A percentile compares a stretch with the other conserved stretches of the same genome.
These are phyloP conservation scores for Ranitomeya variabilis DNA, from an alignment of 2,113 vertebrate species.

Conservation along the genomic window DNA sequence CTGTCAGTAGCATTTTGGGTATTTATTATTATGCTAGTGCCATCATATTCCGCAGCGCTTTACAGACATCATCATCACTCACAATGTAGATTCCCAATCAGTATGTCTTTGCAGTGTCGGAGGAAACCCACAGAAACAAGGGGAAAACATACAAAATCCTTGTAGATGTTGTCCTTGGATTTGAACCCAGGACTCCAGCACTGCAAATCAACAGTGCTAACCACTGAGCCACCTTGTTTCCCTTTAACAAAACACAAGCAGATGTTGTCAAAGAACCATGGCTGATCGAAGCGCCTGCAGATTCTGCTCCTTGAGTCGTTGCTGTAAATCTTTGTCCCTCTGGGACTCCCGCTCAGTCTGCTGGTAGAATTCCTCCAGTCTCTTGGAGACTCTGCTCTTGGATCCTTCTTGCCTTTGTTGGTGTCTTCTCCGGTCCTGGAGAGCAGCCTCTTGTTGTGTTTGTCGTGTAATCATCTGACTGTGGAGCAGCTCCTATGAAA, in stretches of 20 bases:
- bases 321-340: conserved; percentile 52
- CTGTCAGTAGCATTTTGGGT: too few species aligned
- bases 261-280: neutral
- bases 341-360: conserved; percentile 58
- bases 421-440: conserved; percentile 42
- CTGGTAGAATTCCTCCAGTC: neutral
- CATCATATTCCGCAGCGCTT: too few species aligned
- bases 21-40: too few species aligned
- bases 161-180: too few species aligned
- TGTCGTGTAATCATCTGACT: conserved; percentile 57
- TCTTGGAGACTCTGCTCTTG: conserved; percentile 54
- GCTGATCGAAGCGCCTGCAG: conserved; percentile 61
- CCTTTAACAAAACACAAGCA: neutral
- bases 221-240: neutral
- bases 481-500: conserved; percentile 57
- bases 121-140: too few species aligned
- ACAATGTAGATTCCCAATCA: too few species aligned
- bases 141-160: too few species aligned
- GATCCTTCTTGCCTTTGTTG: conserved; percentile 54
- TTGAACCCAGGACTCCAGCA: too few species aligned
- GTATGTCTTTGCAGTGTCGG: too few species aligned
- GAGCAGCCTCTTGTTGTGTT: conserved; percentile 48
- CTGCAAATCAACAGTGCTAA: too few species aligned
- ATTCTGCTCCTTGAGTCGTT: conserved; percentile 63
- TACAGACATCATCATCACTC: too few species aligned